Base-by-base conservation (phyloP, 2,888 invertebrate species). In the Clivina fossor region DNA sequence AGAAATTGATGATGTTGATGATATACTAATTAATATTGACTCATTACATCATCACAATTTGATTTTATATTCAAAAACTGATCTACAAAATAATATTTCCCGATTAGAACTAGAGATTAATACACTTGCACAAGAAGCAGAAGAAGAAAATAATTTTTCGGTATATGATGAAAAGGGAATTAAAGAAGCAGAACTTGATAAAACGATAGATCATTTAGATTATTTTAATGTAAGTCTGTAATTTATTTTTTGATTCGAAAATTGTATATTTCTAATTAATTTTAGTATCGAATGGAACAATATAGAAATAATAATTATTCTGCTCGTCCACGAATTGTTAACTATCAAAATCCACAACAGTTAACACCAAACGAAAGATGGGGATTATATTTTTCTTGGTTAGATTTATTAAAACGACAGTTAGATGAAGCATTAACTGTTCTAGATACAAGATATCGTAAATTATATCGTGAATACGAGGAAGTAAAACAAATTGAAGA, bases 401-500 rank as follows among this genome's bases (percentile, higher is more conserved):
- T 72, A 19, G 49, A 61, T 2, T 40, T 58, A 7, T 67, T 65
- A 46, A 55, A 51, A 54, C 24, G 50, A 22, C 41, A 50, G 16
- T 53, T 66, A 5, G 38, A 58, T 19, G 55, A 62, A 44, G 57
- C 62, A 58, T 56, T 66, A 56, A 60, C 58, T 47, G 28, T 44
- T 40, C 54, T 60, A n/a, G 64, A 64, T 33, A 38, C 22, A 9
- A 48, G 57, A 8, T 71, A 68, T 63, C 61, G 59, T 16, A 35
- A 30, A 11, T 47, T 58, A 5, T 67, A 60, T 58, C 70, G 71
- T 2, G 78, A 80, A 57, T 68, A 79, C 35, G 76, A 76, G 8
- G 81, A 81, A 54, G 69, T 80, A 20, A 74, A 76, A 2, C 77
- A 77, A 1, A 74, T 83, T 3, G 78, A 79, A 41, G 83, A 86